These are phyloP conservation scores for Pseudomyrmex concolor DNA, from an alignment of 1,140 invertebrate genomes.

Conservation along the genomic window DNA sequence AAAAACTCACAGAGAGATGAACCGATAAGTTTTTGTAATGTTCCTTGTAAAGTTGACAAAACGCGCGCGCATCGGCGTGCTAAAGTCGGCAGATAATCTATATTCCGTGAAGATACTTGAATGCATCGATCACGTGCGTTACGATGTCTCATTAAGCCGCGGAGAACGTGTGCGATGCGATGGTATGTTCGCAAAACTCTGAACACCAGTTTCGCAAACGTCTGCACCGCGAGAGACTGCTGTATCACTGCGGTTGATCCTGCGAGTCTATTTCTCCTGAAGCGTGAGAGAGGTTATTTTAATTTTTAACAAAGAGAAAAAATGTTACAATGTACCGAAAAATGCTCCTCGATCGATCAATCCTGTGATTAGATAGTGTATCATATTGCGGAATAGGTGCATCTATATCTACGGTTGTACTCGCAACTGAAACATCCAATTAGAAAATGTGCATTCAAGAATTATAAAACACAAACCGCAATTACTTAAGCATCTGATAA, in stretches of 20 bases:
- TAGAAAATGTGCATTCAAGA: not conserved
- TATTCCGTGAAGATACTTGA: constrained; percentile 38
- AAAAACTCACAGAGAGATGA: not conserved
- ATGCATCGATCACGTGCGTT: constrained; percentile 32
- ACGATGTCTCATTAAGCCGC: constrained; percentile 49
- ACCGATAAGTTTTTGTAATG: not conserved
- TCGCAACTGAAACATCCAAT: not conserved
- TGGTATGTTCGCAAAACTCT: constrained; percentile 6
- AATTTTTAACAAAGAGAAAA: not conserved
- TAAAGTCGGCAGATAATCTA: constrained; percentile 38
- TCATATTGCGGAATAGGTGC: too few relatives aligned
- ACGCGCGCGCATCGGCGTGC: not conserved
- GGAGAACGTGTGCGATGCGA: constrained; percentile 25
- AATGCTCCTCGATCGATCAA: not conserved
- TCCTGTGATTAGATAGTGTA: too few relatives aligned
- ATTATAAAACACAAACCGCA: constrained; percentile 1
- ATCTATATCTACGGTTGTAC: not conserved
- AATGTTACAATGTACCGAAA: too few relatives aligned
- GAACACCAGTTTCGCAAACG: constrained; percentile 45
- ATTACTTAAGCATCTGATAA: constrained; percentile 57
- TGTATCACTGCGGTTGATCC: constrained; percentile 13
- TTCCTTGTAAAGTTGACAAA: too few relatives aligned
- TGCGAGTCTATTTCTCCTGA: constrained; percentile 1
- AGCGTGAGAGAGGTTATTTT: not conserved
- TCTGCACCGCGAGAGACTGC: not conserved